These are phyloP conservation scores for Nycteola revayana DNA, from an alignment of 2,888 invertebrate species.

Conservation along the genomic window DNA sequence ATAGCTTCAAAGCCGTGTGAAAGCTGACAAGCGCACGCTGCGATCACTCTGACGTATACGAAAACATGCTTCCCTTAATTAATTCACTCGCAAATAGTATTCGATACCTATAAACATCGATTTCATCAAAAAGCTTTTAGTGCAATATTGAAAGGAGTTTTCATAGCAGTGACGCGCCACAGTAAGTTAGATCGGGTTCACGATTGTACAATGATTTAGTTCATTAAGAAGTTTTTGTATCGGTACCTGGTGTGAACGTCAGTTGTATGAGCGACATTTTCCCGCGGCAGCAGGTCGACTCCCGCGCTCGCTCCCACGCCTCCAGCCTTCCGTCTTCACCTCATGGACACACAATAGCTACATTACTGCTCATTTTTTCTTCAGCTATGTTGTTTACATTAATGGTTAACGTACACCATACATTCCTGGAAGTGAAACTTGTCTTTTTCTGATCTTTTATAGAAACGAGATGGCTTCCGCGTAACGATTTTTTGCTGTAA, in stretches of 20 bases:
- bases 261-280: conserved; percentile 51
- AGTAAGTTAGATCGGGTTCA: neutral
- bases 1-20: conserved; percentile 49
- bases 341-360: conserved; percentile 66
- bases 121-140: conserved; percentile 26
- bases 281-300: conserved; percentile 61
- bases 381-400: conserved; percentile 62
- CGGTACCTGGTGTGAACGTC: conserved; percentile 48
- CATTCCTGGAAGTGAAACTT: conserved; percentile 72
- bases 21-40: conserved; percentile 29
- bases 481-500: conserved; percentile 53
- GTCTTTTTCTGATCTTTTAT: conserved; percentile 59
- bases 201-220: conserved; percentile 14
- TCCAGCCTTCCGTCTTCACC: conserved; percentile 63
- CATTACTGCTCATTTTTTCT: conserved; percentile 67
- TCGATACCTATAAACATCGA: conserved; percentile 41
- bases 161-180: neutral
- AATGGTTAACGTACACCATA: conserved; percentile 57
- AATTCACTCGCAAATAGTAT: conserved; percentile 39
- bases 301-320: conserved; percentile 65
- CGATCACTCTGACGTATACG: conserved; percentile 36
- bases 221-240: conserved; percentile 29
- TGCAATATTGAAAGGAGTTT: conserved; percentile 31
- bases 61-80: conserved; percentile 45
- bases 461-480: conserved; percentile 64